Evolutionary conservation across 2,113 vertebrate genomes (phyloP), one percentile per base, ranked within the genome.

Genomic region (Malurus elegans): DNA sequence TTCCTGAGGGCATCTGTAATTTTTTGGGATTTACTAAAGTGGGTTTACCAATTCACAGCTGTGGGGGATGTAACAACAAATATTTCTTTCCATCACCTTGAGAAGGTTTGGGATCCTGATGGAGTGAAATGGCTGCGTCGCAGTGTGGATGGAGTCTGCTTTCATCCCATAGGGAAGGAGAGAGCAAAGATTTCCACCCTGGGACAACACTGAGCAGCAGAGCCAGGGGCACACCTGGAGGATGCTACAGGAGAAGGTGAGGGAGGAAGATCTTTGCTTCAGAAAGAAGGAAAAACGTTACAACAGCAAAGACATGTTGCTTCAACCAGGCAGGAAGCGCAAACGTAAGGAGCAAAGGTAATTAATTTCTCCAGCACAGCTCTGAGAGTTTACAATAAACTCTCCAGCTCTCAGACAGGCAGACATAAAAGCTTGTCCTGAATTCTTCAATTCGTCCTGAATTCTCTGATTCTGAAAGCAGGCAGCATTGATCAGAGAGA

Each of bases 331-430:
- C 31, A 84, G 56, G 32, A 86, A 78, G 29, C 50, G 36, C 62
- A 83, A 76, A 64, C 18, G 12, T 13, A 69, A 88, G 34, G 66
- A 94, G 53, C 56, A 83, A 66, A 38, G 31, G 36, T 40, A 81
- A 72, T 91, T 92, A 72, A 67, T 73, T 92, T 91, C 90, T 56
- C 57, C 62, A 88, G 61, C 8, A 86, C 70, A 87, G 25, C 60
- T 51, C 90, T 25, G 44, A 73, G 64, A 83, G 21, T 24, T 87
- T 50, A 70, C 47, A 90, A 66, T 73, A 66, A 90, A 66, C 20
- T 38, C 67, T 48, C 18, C 24, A 88, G 65, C 31, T 40, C n/a
- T 54, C 14, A 40, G 18, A 58, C 14, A n/a, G 36, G 9, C 36
- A 84, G 47, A 90, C 67, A 92, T 25, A 86, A 94, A 80, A 91